Base-by-base conservation (phyloP, 2,888 invertebrate genomes). In the Zaprionus bogoriensis region DNA sequence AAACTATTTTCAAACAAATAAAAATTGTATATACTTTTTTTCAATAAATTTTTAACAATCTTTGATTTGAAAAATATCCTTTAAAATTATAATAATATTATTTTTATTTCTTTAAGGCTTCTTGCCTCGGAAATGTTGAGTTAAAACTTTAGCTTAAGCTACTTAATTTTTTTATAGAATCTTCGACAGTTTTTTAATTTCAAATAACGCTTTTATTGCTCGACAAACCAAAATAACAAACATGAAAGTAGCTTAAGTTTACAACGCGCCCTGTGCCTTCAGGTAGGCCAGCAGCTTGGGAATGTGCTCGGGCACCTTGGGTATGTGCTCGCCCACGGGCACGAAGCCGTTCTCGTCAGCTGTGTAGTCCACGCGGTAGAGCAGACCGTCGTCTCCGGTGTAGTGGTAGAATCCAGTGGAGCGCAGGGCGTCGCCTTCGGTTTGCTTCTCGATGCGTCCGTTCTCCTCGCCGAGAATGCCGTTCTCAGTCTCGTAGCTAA, bases 321-420 rank as follows among this genome's bases (percentile, higher is more conserved):
- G 90, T 32, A 91, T 86, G 46, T 91, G 90, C 10, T 85, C 90
- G 6, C 90, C 90, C 53, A 78, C 79, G 5, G 92, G 90, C 32
- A 91, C 87, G 72, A 92, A 92, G 5, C 92, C 92, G 75, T 92
- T 92, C 66, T 92, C 92, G 79, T 93, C 93, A 5, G 93, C 93
- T n/a, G 91, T 90, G 76, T 93, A 93, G 54, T 91, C 90, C 20
- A 93, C 91, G 1, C 91, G 90, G 77, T 93, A 92, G 22, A 92
- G 89, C 1, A 91, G 87, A 36, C 92, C 92, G 81, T 93, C 93
- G 48, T 93, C 93, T 1, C 94, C 94, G 0, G 94, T 93, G 86
- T 94, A 95, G 75, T 94, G 93, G 86, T 93, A 95, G 86, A 93
- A 94, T 2, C 95, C 95, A 55, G 91, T 92, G 1, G 94, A 93